Percentiles rank a stretch among this genome's conserved stretches.
These are phyloP conservation scores for Leptura quadrifasciata DNA, from an alignment of 2,888 invertebrate species.

Conservation along the genomic window DNA sequence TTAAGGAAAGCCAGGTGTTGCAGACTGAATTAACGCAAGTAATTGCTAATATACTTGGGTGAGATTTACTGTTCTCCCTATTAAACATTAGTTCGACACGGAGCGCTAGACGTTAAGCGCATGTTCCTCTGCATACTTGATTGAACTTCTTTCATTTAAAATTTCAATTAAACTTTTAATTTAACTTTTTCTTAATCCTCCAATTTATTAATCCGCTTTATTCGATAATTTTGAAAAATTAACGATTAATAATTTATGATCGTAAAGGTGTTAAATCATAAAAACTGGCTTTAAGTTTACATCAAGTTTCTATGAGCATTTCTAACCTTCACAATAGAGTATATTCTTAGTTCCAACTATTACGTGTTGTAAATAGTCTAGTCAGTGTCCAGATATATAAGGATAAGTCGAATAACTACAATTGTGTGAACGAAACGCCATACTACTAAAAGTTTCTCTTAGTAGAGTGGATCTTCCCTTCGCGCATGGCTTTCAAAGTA, in stretches of 20 bases:
- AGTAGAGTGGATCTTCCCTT: too few relatives aligned
- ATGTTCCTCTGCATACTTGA: conserved; percentile 62
- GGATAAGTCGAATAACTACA: too few relatives aligned
- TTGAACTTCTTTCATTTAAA: conserved; percentile 69
- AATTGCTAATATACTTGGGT: conserved; percentile 73
- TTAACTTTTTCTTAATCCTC: conserved; percentile 59
- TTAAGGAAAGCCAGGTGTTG: conserved; percentile 71
- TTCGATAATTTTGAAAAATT: not conserved
- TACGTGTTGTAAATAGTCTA: too few relatives aligned
- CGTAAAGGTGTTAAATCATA: not conserved
- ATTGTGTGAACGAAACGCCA: too few relatives aligned
- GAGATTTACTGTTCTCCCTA: conserved; percentile 71
- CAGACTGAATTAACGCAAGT: conserved; percentile 73
- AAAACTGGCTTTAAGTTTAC: too few relatives aligned
- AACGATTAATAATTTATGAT: not conserved
- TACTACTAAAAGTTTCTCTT: too few relatives aligned
- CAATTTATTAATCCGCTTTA: not conserved
- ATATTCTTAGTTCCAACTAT: too few relatives aligned
- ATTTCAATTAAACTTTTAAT: conserved; percentile 68
- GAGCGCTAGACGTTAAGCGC: conserved; percentile 53
- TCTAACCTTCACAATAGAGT: too few relatives aligned
- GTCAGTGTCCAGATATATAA: too few relatives aligned
- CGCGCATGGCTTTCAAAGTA: too few relatives aligned
- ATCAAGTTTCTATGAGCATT: too few relatives aligned
- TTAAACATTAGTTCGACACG: conserved; percentile 71